Conservation (phyloP, 2,113 vertebrate genomes). For the Myiagra hebetior region DNA sequence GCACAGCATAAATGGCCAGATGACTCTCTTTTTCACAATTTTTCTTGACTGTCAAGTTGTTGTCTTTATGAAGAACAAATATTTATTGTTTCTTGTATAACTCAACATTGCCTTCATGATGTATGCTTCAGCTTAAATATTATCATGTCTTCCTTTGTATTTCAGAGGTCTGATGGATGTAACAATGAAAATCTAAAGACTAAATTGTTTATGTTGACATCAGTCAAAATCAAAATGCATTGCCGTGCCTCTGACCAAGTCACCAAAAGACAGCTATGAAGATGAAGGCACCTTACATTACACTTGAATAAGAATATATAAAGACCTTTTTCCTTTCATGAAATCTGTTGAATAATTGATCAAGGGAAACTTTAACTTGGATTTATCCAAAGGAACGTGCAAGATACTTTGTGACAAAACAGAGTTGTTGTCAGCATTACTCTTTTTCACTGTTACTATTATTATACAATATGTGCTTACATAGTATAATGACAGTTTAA, state of each 20-base stretch:
- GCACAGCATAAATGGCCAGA: accelerated
- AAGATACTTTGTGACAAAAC: not conserved
- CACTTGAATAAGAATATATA: not conserved
- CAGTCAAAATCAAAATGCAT: not conserved
- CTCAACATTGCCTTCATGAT: not conserved
- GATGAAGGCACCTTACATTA: not conserved
- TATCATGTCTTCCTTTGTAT: not conserved
- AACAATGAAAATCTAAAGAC: not conserved
- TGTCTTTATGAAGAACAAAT: not conserved
- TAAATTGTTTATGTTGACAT: not conserved
- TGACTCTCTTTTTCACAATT: not conserved
- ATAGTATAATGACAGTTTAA: not conserved
- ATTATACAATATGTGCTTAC: not conserved
- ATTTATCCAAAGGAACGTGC: not conserved
- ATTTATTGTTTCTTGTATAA: not conserved
- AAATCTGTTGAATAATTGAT: not conserved
- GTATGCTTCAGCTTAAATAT: not conserved
- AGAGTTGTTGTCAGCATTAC: not conserved
- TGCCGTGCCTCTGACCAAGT: not conserved
- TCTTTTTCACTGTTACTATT: not conserved
- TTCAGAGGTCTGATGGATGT: not conserved
- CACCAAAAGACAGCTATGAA: not conserved
- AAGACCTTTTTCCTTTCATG: not conserved
- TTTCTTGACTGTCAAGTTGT: not conserved
- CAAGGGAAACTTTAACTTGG: not conserved